Evolutionary conservation across 2,113 vertebrate species (phyloP).

Genomic region (Neolamprologus ventralis): DNA sequence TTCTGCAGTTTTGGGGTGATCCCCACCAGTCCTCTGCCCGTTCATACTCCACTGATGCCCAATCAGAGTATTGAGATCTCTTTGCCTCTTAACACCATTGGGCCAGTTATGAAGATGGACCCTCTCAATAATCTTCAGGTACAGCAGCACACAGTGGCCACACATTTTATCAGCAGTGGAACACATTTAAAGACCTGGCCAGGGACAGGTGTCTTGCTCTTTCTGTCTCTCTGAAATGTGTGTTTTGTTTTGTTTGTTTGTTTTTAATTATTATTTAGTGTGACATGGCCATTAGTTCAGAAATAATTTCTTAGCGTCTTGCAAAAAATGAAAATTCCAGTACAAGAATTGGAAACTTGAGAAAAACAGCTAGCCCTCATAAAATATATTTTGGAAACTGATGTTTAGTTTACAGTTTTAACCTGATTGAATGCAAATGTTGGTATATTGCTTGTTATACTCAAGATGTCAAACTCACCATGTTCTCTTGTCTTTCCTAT

Average conservation of each 20-base stretch:
- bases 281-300: not conserved
- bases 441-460: not conserved
- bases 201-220: not conserved
- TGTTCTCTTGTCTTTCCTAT: not conserved
- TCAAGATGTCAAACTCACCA: not conserved
- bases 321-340: not conserved
- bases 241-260: not conserved
- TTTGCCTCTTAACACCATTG: slow-evolving; percentile 92
- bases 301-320: not conserved
- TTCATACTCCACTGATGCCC: slow-evolving; percentile 97
- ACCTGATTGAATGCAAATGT: not conserved
- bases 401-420: not conserved
- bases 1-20: slow-evolving; percentile 87
- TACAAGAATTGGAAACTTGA: not conserved
- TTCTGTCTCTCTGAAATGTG: not conserved
- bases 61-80: slow-evolving; percentile 95
- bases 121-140: slow-evolving; percentile 99
- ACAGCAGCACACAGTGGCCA: not conserved
- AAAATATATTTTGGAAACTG: not conserved
- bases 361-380: not conserved
- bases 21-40: slow-evolving; percentile 86
- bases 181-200: not conserved
- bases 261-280: fast-evolving
- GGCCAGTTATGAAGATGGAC: slow-evolving; percentile 99
- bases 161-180: not conserved